Base-by-base conservation (phyloP, 2,888 invertebrate genomes). In the Plagodis pulveraria region DNA sequence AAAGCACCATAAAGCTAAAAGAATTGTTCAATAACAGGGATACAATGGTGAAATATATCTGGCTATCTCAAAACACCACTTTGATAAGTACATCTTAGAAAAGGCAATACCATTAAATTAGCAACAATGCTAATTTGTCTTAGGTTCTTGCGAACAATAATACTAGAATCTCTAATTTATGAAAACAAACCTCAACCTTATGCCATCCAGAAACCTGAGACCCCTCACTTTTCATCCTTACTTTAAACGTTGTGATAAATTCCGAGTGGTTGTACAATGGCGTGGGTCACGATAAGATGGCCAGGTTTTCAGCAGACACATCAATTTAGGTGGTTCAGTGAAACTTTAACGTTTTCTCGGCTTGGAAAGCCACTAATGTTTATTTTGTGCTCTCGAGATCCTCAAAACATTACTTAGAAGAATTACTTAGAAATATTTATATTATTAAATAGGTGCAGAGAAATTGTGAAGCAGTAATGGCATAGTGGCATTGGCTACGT, bases 91-190 rank as follows among this genome's bases (percentile, higher is more conserved):
- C 36, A 12, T n/a, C 50, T 42, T 52, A 47, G 44, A 44, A 38
- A 59, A 54, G 52, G 52, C 55, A 62, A 63, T 59, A 50, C 47
- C 53, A 63, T 63, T 57, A 57, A 56, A 59, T 56, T 57, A 55
- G 52, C 59, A 58, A 64, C 56, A 57, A 60, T 46, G 54, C 52
- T 62, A 63, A 69, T 66, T 64, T 61, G 62, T 65, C 50, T 62
- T 43, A 41, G 62, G 62, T 65, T 60, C 59, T 67, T 65, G 62
- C 57, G 43, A 51, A 56, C 62, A 55, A 55, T 67, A 61, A 65
- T 60, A 59, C 59, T 49, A 44, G 51, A 44, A 59, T 51, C 55
- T 58, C 47, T 70, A 59, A 70, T 69, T 68, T 66, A 65, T 59
- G 67, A 58, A 66, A 69, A 63, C 65, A 63, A 58, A 58, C 58